Evolutionary conservation across 2,888 invertebrate genomes (phyloP).

Genomic region (Tetragonula carbonaria): DNA sequence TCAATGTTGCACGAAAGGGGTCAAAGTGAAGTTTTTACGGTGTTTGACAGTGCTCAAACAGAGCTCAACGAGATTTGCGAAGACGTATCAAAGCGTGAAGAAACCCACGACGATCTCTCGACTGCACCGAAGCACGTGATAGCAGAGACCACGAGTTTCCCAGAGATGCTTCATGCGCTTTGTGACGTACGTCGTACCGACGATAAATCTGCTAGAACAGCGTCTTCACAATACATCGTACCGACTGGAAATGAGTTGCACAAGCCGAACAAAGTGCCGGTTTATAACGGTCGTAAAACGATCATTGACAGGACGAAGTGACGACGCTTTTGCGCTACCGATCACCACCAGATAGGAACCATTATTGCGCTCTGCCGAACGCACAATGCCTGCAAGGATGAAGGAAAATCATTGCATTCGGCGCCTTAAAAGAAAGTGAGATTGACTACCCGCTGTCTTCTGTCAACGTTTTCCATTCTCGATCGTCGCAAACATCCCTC

Average conservation of each 20-base stretch:
- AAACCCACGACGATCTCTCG: slow-evolving; percentile 41
- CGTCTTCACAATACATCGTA: slow-evolving; percentile 50
- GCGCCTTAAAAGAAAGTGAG: background rate
- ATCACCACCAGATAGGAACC: slow-evolving; percentile 59
- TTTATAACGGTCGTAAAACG: slow-evolving; percentile 79
- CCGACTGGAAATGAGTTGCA: slow-evolving; percentile 20
- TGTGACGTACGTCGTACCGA: slow-evolving; percentile 48
- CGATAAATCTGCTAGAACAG: slow-evolving; percentile 60
- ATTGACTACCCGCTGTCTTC: background rate
- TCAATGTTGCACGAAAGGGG: slow-evolving; percentile 34
- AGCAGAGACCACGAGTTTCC: slow-evolving; percentile 29
- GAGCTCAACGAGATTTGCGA: slow-evolving; percentile 49
- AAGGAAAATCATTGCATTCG: slow-evolving; percentile 36
- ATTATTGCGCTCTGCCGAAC: slow-evolving; percentile 36
- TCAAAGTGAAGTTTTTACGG: slow-evolving; percentile 55
- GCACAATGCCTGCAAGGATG: slow-evolving; percentile 34
- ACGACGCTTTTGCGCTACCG: slow-evolving; percentile 81
- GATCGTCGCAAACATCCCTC: background rate
- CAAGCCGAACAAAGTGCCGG: slow-evolving; percentile 71
- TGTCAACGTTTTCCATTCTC: background rate
- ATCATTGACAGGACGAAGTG: slow-evolving; percentile 79
- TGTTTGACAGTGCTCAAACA: slow-evolving; percentile 23
- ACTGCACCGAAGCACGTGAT: slow-evolving; percentile 51
- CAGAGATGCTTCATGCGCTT: slow-evolving; percentile 42
- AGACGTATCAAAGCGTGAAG: slow-evolving; percentile 66